phyloP scores from a whole-genome alignment of 2,113 vertebrate genomes.

The Apeltes quadracus region DNA sequence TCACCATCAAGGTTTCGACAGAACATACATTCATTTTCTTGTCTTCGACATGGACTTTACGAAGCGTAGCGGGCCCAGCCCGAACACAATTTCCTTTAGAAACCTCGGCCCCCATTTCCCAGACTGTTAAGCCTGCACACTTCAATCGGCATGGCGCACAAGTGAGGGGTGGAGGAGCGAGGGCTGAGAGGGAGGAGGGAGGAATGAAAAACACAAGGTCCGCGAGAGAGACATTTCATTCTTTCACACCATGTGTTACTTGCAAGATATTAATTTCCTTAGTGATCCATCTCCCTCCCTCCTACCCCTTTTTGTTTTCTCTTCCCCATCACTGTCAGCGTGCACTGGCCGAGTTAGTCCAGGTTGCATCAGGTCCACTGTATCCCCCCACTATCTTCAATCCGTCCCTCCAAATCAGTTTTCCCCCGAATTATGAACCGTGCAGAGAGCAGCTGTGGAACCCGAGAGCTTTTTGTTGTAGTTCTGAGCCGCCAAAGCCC shows the following conservation, averaged over 20 bases:
- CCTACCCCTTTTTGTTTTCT: slow-evolving; percentile 70
- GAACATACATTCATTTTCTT: slow-evolving; percentile 28
- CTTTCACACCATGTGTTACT: slow-evolving; percentile 76
- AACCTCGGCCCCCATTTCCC: slow-evolving; percentile 66
- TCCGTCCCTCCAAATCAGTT: slow-evolving; percentile 57
- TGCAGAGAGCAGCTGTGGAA: slow-evolving; percentile 69
- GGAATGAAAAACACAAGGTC: slow-evolving; percentile 74
- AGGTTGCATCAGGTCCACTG: slow-evolving; percentile 66
- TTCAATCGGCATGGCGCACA: slow-evolving; percentile 59
- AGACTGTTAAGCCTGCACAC: slow-evolving; percentile 73
- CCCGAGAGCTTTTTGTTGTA: slow-evolving; percentile 57
- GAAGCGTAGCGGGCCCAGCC: slow-evolving; percentile 35
- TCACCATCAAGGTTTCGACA: slow-evolving; percentile 25
- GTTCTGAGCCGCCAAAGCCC: slow-evolving; percentile 57
- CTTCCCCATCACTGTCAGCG: slow-evolving; percentile 67
- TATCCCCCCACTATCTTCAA: slow-evolving; percentile 62
- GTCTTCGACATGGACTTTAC: slow-evolving; percentile 31
- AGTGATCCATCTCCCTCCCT: slow-evolving; percentile 56
- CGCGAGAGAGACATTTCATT: slow-evolving; percentile 70
- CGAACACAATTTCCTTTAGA: slow-evolving; percentile 53
- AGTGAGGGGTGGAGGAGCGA: slow-evolving; percentile 51
- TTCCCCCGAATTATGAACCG: slow-evolving; percentile 61
- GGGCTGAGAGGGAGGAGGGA: slow-evolving; percentile 32
- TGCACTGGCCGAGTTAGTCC: slow-evolving; percentile 60
- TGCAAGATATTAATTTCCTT: slow-evolving; percentile 77